Percentiles rank a stretch among this genome's conserved stretches.
Conservation (phyloP, 2,797 vertebrate species). For the Notamacropus eugenii region DNA sequence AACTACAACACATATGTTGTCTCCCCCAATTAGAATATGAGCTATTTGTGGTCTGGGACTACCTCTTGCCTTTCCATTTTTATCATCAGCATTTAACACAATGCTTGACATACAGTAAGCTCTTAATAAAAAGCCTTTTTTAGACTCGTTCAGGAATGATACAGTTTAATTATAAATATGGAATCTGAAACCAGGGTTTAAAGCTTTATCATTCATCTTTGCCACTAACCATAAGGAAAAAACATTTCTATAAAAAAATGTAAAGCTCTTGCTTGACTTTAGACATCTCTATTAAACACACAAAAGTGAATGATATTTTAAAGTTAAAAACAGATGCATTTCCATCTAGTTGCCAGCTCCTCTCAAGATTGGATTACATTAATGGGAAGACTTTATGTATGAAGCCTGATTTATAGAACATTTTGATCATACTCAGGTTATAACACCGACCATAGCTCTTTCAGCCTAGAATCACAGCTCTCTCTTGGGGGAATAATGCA, state of each 20-base stretch:
- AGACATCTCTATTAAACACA: constrained; percentile 61
- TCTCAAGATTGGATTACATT: constrained; percentile 62
- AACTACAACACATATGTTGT: not conserved
- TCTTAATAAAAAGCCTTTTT: not conserved
- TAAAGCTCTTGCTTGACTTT: constrained; percentile 53
- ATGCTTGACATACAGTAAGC: not conserved
- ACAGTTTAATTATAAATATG: constrained; percentile 16
- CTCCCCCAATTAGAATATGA: not conserved
- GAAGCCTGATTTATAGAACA: constrained; percentile 44
- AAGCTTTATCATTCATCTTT: constrained; percentile 48
- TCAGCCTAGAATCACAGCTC: constrained; percentile 11
- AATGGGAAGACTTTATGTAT: constrained; percentile 26
- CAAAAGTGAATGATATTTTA: constrained; percentile 45
- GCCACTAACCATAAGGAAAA: constrained; percentile 35
- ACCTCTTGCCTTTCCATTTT: not conserved
- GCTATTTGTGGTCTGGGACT: not conserved
- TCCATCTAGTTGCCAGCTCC: constrained; percentile 54
- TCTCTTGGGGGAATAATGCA: constrained; percentile 8
- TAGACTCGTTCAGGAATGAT: not conserved
- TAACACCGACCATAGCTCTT: constrained; percentile 55
- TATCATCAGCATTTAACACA: not conserved
- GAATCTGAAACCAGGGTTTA: constrained; percentile 6
- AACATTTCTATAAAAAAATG: constrained; percentile 44
- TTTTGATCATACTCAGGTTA: constrained; percentile 60
- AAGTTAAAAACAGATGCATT: constrained; percentile 63